These are phyloP conservation scores for Pipistrellus nathusii DNA, from an alignment of 2,797 vertebrate species.

Conservation along the genomic window DNA sequence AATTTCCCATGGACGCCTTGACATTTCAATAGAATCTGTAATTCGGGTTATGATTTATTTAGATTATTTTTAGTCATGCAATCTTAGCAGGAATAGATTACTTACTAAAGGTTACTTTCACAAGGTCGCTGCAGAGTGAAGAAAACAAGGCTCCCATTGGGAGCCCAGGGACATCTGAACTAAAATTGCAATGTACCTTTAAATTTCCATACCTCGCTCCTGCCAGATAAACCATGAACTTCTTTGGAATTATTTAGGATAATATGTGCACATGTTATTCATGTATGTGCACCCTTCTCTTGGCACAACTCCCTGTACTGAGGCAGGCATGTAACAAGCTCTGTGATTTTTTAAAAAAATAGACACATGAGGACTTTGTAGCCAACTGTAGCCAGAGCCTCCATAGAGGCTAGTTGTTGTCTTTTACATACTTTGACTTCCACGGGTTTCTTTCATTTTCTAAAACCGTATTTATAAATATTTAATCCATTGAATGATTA, in stretches of 20 bases:
- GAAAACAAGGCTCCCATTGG: not conserved
- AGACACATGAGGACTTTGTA: not conserved
- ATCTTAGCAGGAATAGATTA: not conserved
- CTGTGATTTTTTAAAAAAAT: not conserved
- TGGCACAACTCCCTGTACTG: not conserved
- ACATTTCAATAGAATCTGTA: constrained; percentile 26
- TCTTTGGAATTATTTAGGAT: not conserved
- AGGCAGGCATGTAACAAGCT: not conserved
- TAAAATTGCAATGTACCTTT: not conserved
- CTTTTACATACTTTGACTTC: not conserved
- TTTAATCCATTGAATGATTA: not conserved
- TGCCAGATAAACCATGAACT: not conserved
- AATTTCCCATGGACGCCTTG: not conserved
- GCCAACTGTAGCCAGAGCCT: not conserved
- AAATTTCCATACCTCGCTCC: not conserved
- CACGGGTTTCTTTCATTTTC: not conserved
- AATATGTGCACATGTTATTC: not conserved
- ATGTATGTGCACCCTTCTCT: not conserved
- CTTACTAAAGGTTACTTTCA: not conserved
- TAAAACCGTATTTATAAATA: not conserved
- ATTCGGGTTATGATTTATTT: not conserved
- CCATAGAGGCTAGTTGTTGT: not conserved
- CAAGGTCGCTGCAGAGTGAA: not conserved
- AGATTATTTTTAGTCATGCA: not conserved
- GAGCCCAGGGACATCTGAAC: not conserved